Evolutionary conservation across 53 echinoderm and acorn worm species (phyloP).

Genomic region (Mesocentrotus franciscanus): DNA sequence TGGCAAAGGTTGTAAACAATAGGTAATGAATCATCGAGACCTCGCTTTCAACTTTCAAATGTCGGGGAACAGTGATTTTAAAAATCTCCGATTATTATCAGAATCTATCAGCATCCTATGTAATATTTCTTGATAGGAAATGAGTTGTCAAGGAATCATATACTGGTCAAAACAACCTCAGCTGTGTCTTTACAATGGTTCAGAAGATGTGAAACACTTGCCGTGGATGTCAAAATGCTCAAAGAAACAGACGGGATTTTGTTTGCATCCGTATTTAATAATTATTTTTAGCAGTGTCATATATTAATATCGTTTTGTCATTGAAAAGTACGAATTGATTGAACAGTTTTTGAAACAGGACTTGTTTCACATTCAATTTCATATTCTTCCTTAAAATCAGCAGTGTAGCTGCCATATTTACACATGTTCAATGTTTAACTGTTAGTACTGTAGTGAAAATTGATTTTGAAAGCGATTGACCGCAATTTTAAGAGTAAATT

Average conservation of each 20-base stretch:
- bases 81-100: background rate
- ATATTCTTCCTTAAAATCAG: too few relatives aligned
- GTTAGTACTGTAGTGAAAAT: background rate
- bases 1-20: conserved; percentile 33
- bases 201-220: background rate
- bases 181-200: background rate
- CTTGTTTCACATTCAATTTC: too few relatives aligned
- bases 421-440: background rate
- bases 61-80: background rate
- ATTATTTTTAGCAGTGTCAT: background rate
- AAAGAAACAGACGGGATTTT: background rate
- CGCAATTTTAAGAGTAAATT: background rate
- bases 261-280: background rate
- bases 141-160: background rate
- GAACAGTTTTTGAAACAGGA: too few relatives aligned
- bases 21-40: conserved; percentile 29
- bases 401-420: background rate
- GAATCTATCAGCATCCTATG: background rate
- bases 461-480: background rate
- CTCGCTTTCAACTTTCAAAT: conserved; percentile 28
- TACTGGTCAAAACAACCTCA: background rate
- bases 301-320: background rate
- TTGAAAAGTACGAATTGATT: background rate
- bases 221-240: background rate
- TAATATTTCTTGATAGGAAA: conserved; percentile 14